Percentiles rank a stretch among this genome's conserved stretches.
phyloP scores from a whole-genome alignment of 2,113 vertebrate genomes.

The Poicephalus meyeri region DNA sequence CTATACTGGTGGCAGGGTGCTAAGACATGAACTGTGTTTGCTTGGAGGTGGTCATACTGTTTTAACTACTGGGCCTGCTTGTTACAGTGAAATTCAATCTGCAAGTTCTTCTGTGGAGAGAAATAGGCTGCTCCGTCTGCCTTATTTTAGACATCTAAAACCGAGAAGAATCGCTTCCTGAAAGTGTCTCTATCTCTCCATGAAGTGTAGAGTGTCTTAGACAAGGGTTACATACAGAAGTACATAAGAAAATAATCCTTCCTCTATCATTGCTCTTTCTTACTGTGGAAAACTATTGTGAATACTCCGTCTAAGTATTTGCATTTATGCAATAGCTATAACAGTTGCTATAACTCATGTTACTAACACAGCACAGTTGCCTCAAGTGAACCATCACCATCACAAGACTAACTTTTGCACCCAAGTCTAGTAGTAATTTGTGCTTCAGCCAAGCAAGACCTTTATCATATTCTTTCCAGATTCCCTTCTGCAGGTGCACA shows the following conservation, averaged over 20 bases:
- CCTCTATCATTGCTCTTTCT: neutral
- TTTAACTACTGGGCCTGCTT: neutral
- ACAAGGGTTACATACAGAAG: neutral
- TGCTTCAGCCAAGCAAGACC: neutral
- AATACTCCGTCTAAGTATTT: neutral
- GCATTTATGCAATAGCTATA: neutral
- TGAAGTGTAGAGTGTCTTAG: neutral
- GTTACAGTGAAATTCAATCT: neutral
- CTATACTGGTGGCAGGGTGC: neutral
- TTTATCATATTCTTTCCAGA: neutral
- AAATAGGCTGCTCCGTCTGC: neutral
- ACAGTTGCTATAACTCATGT: neutral
- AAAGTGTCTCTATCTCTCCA: neutral
- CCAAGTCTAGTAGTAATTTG: neutral
- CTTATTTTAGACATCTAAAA: slow-evolving; percentile 2
- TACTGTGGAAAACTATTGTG: neutral
- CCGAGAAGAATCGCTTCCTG: slow-evolving; percentile 16
- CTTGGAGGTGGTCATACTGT: neutral
- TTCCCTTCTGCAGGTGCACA: neutral
- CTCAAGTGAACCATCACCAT: neutral
- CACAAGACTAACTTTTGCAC: neutral
- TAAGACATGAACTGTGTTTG: neutral
- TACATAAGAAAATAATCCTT: neutral
- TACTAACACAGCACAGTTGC: neutral
- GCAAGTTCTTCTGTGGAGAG: neutral